Evolutionary conservation across 2,888 invertebrate genomes (phyloP).

Genomic region (Netelia inedita): DNA sequence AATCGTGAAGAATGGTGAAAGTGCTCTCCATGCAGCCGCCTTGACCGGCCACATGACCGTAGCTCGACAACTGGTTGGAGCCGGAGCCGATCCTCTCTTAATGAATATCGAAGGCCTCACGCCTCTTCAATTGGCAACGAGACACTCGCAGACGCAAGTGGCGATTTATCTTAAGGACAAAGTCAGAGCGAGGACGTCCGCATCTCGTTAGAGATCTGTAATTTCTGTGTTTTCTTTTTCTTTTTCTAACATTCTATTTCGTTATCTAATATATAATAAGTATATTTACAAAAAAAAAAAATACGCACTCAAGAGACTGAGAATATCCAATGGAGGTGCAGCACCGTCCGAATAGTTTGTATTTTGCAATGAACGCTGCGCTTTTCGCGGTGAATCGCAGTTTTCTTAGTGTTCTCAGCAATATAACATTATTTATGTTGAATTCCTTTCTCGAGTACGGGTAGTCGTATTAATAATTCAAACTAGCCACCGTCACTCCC

Average conservation of each 20-base stretch:
- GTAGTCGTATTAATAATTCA: slow-evolving; percentile 32
- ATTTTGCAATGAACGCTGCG: slow-evolving; percentile 39
- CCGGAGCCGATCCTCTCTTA: slow-evolving; percentile 89
- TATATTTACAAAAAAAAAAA: slow-evolving; percentile 15
- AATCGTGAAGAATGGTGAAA: slow-evolving; percentile 93
- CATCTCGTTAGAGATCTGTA: slow-evolving; percentile 73
- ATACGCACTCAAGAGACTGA: slow-evolving; percentile 41
- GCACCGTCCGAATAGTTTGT: slow-evolving; percentile 57
- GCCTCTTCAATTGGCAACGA: slow-evolving; percentile 88
- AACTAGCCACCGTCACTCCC: slow-evolving; percentile 43
- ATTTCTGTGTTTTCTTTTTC: slow-evolving; percentile 26
- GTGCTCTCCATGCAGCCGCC: slow-evolving; percentile 95
- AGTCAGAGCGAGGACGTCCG: slow-evolving; percentile 78
- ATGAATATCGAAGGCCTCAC: slow-evolving; percentile 91
- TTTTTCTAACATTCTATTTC: slow-evolving; percentile 44
- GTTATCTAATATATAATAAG: slow-evolving; percentile 30
- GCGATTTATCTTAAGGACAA: slow-evolving; percentile 86
- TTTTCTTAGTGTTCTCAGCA: slow-evolving; percentile 55
- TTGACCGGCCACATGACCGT: slow-evolving; percentile 94
- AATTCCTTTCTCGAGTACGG: slow-evolving; percentile 43
- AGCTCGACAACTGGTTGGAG: slow-evolving; percentile 90
- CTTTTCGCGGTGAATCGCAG: slow-evolving; percentile 34
- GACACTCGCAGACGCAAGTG: slow-evolving; percentile 86
- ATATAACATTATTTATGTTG: slow-evolving; percentile 61
- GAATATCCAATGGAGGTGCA: slow-evolving; percentile 50